Evolutionary conservation across 2,113 vertebrate genomes (phyloP), one percentile per base, ranked within the genome.

Genomic region (Vidua macroura): DNA sequence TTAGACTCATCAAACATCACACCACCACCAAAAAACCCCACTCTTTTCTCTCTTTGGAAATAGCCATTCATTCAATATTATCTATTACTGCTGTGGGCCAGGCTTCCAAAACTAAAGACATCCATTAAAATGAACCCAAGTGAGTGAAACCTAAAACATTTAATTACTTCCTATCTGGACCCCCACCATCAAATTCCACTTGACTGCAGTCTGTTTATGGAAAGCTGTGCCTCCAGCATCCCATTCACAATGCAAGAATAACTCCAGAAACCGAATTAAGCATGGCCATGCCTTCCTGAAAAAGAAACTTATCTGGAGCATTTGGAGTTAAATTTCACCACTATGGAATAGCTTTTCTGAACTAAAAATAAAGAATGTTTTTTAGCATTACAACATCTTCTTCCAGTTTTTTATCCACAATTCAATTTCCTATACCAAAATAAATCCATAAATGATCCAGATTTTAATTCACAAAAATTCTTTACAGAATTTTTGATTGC

Each of bases 191-290:
- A 81, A 92, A 94, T 66, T 62, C 67, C 89, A 92, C 75, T 85
- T 83, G 58, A 66, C 55, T 90, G 31, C 16, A 28, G 85, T n/a
- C 74, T 4, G 4, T 68, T 74, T 62, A 78, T 27, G 48, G 86
- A 88, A 84, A 85, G 13, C 28, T 89, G 12, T 59, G 72, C 49
- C 53, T 88, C 55, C 44, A 92, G 52, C 43, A 68, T 48, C 69
- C 64, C 43, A 55, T 59, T 14, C 0, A 0, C 24, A 91, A 86
- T 9, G 77, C 77, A 53, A 64, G 49, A 87, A 41, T 37, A 82
- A 87, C 58, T 89, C 56, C 66, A 82, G 82, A 72, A 87, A 72
- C 13, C 56, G 73, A 81, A 92, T 49, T 41, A 83, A 79, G 55
- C 1, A 0, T 23, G 28, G n/a, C 20, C 17, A 12, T 46, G 79